Evolutionary conservation across 2,888 invertebrate genomes (phyloP).

Genomic region (Drosophila hamatofila): DNA sequence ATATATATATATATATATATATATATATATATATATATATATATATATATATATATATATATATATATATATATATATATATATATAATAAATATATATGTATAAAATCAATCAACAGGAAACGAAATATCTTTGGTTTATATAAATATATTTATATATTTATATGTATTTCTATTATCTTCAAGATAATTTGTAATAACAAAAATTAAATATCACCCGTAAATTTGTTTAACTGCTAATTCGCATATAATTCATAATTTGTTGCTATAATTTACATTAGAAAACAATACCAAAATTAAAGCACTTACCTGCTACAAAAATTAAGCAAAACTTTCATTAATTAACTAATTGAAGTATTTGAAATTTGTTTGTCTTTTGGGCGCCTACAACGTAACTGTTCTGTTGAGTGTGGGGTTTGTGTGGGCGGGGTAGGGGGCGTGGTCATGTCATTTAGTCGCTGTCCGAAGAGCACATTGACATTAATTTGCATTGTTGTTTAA

Average conservation of each 20-base stretch:
- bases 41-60: background rate
- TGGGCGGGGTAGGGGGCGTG: background rate
- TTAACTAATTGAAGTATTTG: background rate
- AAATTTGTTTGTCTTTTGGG: conserved; percentile 1
- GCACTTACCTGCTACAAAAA: conserved; percentile 68
- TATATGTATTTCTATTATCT: conserved; percentile 27
- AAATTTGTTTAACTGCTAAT: conserved; percentile 67
- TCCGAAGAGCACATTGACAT: conserved; percentile 40
- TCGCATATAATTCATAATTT: conserved; percentile 46
- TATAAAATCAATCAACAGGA: conserved; percentile 22
- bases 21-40: background rate
- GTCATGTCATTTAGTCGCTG: conserved; percentile 39
- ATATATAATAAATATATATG: conserved; percentile 11
- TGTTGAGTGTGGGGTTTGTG: background rate
- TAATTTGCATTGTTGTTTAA: conserved; percentile 51
- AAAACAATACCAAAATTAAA: conserved; percentile 17
- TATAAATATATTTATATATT: background rate
- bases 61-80: background rate
- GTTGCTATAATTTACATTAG: conserved; percentile 44
- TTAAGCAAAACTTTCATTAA: conserved; percentile 32
- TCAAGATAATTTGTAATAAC: conserved; percentile 54
- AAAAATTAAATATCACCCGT: conserved; percentile 76
- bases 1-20: background rate
- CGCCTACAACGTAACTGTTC: conserved; percentile 9
- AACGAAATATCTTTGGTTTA: conserved; percentile 7